Percentiles rank a stretch among this genome's conserved stretches.
These are phyloP conservation scores for Melanogrammus aeglefinus DNA, from an alignment of 2,797 vertebrate species.

Conservation along the genomic window DNA sequence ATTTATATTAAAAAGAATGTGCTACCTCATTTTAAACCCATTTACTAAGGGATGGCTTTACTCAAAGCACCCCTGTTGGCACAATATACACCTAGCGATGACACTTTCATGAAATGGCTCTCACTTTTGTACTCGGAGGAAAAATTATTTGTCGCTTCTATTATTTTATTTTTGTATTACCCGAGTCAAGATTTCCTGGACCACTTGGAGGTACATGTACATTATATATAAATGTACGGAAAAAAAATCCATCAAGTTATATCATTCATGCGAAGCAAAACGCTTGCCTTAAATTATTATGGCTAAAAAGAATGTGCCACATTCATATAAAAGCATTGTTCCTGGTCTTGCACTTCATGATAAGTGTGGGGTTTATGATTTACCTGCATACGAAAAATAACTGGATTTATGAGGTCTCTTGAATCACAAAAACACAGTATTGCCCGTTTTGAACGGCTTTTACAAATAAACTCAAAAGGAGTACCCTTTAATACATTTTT, in stretches of 20 bases:
- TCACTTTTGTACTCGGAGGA: neutral
- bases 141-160: neutral
- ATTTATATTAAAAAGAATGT: neutral
- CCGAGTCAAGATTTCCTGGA: neutral
- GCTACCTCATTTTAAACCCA: neutral
- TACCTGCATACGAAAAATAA: neutral
- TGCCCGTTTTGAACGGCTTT: neutral
- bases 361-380: neutral
- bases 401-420: neutral
- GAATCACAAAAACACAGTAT: neutral
- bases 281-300: neutral
- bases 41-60: neutral
- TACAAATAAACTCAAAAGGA: neutral
- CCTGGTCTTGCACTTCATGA: neutral
- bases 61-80: neutral
- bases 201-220: neutral
- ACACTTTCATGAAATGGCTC: neutral
- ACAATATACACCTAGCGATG: neutral
- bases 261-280: neutral
- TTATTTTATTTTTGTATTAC: neutral
- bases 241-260: neutral
- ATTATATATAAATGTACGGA: neutral
- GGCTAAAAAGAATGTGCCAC: neutral
- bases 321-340: constrained; percentile 1
- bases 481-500: neutral